Percentiles rank a stretch among this genome's conserved stretches.
Evolutionary conservation across 1,140 invertebrate species (phyloP).

Genomic region (Calosoma granatense): DNA sequence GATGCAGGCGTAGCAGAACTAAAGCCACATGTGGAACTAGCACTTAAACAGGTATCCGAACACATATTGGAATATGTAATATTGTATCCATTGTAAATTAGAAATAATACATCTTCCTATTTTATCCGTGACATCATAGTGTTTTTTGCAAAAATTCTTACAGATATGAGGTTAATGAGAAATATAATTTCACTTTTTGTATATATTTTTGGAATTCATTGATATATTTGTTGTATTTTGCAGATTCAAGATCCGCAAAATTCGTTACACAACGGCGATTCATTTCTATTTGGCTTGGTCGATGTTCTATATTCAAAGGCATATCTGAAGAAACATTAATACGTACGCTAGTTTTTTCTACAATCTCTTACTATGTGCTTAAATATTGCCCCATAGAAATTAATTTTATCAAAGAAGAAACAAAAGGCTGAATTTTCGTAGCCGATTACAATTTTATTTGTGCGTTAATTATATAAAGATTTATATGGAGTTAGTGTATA

Average conservation of each 20-base stretch:
- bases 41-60: constrained; percentile 29
- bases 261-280: constrained; percentile 29
- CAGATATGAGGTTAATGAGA: too few species aligned
- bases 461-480: background rate
- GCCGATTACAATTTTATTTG: too few species aligned
- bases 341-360: too few species aligned
- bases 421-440: background rate
- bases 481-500: background rate
- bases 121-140: background rate
- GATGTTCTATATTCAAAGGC: constrained; percentile 6
- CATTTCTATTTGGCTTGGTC: constrained; percentile 20
- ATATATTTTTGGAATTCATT: too few species aligned
- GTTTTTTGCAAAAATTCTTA: too few species aligned
- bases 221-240: too few species aligned
- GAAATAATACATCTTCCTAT: background rate
- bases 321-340: constrained; percentile 6
- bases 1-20: constrained; percentile 33
- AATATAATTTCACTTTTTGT: too few species aligned
- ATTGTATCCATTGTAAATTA: background rate
- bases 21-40: constrained; percentile 29
- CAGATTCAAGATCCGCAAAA: constrained; percentile 33
- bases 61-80: constrained; percentile 8
- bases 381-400: background rate
- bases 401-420: background rate
- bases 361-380: background rate